These are phyloP conservation scores for Spermophilus dauricus DNA, from an alignment of 2,113 vertebrate genomes.

Conservation along the genomic window DNA sequence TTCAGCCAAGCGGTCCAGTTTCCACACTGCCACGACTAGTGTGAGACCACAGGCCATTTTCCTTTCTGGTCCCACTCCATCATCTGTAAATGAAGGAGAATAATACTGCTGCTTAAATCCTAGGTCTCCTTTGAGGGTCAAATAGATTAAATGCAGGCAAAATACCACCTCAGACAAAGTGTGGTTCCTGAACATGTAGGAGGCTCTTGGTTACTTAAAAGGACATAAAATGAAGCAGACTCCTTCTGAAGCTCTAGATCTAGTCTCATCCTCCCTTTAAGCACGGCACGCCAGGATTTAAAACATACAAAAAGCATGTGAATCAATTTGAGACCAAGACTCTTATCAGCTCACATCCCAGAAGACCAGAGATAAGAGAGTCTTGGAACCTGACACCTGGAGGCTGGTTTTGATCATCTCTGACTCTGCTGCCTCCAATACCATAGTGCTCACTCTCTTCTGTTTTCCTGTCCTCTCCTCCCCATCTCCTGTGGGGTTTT, in stretches of 20 bases:
- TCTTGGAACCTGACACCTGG: neutral
- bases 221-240: neutral
- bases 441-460: neutral
- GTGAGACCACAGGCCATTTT: neutral
- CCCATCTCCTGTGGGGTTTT: neutral
- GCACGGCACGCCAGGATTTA: neutral
- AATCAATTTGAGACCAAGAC: neutral
- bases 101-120: neutral
- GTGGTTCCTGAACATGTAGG: neutral
- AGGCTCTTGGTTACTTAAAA: neutral
- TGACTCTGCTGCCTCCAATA: neutral
- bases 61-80: neutral
- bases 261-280: neutral
- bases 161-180: neutral
- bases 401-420: neutral
- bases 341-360: neutral
- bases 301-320: neutral
- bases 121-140: neutral
- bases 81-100: neutral
- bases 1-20: neutral
- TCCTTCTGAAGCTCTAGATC: constrained; percentile 12
- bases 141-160: neutral
- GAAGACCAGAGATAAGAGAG: neutral
- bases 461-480: neutral
- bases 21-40: neutral